Percentiles rank a stretch among this genome's conserved stretches.
Evolutionary conservation across 2,797 vertebrate genomes (phyloP).

Genomic region (Phrynocephalus guinanensis): DNA sequence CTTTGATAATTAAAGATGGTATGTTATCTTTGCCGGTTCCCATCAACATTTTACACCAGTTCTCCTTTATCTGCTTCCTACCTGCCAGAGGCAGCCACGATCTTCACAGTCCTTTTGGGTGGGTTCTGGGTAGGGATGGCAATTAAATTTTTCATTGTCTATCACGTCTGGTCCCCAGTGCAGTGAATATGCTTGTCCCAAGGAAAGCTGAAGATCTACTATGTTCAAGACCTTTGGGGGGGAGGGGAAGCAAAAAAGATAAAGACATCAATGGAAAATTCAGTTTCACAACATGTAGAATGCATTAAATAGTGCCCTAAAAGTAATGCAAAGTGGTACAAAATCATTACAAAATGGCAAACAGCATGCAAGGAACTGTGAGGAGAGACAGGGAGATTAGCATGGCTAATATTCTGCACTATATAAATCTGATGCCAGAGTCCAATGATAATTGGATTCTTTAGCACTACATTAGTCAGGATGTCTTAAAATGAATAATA

Average conservation of each 20-base stretch:
- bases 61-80: slow-evolving; percentile 57
- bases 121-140: slow-evolving; percentile 76
- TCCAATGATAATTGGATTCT: too few species aligned
- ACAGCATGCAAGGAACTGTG: background rate
- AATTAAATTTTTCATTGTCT: slow-evolving; percentile 79
- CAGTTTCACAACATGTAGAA: background rate
- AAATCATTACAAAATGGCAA: background rate
- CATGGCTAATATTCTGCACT: background rate
- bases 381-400: background rate
- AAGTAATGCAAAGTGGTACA: background rate
- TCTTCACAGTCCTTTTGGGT: slow-evolving; percentile 72
- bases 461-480: too few species aligned
- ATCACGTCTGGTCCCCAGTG: slow-evolving; percentile 70
- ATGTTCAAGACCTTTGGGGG: slow-evolving; percentile 75
- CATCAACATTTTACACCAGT: background rate
- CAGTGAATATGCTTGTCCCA: slow-evolving; percentile 82
- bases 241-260: slow-evolving; percentile 39
- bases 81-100: slow-evolving; percentile 86
- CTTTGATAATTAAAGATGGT: too few species aligned
- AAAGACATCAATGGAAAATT: background rate
- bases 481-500: background rate
- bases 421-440: too few species aligned
- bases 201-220: slow-evolving; percentile 64
- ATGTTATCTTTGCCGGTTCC: background rate
- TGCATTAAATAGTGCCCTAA: background rate